phyloP scores from a whole-genome alignment of 2,797 vertebrate genomes.

The Falco concolor region DNA sequence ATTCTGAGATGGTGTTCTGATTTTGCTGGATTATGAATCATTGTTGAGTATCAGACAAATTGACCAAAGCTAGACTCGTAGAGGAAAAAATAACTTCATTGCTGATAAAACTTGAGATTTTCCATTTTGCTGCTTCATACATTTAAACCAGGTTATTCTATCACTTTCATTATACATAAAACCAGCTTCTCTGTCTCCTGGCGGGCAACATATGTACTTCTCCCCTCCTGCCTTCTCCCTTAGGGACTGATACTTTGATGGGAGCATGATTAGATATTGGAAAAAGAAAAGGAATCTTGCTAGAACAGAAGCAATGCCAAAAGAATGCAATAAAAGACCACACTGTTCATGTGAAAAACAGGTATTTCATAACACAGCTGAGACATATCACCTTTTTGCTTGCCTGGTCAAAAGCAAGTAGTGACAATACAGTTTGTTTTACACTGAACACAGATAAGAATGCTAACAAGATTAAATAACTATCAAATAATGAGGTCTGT shows the following conservation, averaged over 20 bases:
- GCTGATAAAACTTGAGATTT: background rate
- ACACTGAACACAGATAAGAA: background rate
- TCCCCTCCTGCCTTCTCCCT: background rate
- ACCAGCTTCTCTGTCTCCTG: background rate
- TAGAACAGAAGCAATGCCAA: background rate
- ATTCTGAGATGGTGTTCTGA: background rate
- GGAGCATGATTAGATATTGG: background rate
- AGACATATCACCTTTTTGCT: background rate
- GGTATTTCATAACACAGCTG: background rate
- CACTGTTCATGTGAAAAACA: background rate
- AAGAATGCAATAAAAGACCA: background rate
- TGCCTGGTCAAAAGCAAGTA: background rate
- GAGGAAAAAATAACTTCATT: background rate
- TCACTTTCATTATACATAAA: background rate
- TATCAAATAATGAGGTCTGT: background rate
- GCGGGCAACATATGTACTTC: background rate
- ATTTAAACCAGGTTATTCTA: background rate
- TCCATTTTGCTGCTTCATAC: background rate
- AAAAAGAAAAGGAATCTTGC: background rate
- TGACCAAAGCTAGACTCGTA: background rate
- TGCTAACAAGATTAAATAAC: background rate
- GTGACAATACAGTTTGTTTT: background rate
- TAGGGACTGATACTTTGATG: background rate
- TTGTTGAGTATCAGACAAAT: background rate
- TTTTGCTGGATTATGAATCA: background rate